phyloP scores from a whole-genome alignment of 2,797 vertebrate genomes.

The Enteromius thamalakanensis region DNA sequence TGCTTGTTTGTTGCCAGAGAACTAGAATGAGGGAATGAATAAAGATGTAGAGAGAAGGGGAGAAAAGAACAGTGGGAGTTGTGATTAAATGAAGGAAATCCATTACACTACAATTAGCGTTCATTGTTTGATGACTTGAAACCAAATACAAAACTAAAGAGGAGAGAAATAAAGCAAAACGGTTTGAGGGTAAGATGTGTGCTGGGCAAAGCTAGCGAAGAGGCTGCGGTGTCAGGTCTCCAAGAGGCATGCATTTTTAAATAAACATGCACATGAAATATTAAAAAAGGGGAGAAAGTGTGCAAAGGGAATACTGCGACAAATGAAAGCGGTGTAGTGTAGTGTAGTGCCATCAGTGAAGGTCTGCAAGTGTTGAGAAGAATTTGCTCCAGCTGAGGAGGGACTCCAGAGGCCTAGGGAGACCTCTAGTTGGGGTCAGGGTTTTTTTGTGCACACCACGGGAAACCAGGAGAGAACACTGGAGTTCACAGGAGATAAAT shows the following conservation, averaged over 20 bases:
- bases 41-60: neutral
- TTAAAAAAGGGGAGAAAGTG: constrained; percentile 36
- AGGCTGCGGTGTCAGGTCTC: neutral
- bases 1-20: neutral
- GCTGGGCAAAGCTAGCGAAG: neutral
- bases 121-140: constrained; percentile 26
- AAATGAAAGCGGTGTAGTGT: constrained; percentile 27
- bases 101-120: neutral
- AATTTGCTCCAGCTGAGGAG: neutral
- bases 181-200: neutral
- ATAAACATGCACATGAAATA: constrained; percentile 30
- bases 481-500: neutral
- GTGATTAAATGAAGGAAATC: constrained; percentile 6
- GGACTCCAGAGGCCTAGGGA: neutral
- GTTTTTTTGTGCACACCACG: neutral
- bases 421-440: neutral
- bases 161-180: constrained; percentile 3
- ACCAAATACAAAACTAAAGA: neutral
- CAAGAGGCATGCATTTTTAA: neutral
- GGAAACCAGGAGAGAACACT: neutral
- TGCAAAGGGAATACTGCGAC: constrained; percentile 46
- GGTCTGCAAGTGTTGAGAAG: neutral
- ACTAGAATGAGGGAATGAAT: neutral
- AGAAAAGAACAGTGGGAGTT: constrained; percentile 6
- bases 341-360: neutral